Percentiles rank a stretch among this genome's conserved stretches.
Evolutionary conservation across 2,113 vertebrate species (phyloP).

Genomic region (Dromaius novaehollandiae): DNA sequence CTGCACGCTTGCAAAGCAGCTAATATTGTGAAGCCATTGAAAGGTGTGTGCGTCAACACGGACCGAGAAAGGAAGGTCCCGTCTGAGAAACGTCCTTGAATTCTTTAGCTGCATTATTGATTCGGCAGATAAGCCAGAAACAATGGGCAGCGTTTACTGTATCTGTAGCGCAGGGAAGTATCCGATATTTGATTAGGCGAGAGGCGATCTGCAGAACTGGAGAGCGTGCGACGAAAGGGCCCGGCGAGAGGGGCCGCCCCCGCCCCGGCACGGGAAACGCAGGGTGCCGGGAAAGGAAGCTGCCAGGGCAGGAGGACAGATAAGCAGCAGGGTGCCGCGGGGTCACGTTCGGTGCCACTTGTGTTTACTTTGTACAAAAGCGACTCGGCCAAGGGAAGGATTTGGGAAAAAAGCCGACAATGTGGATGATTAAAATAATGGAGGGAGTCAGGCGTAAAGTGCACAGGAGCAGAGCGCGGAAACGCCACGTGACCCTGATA

Average conservation of each 20-base stretch:
- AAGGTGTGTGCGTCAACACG: conserved; percentile 16
- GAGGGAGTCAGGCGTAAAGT: neutral
- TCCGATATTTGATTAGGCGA: neutral
- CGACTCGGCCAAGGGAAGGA: neutral
- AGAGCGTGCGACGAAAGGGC: rapidly evolving
- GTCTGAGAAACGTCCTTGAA: conserved; percentile 62
- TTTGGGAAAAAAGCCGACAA: neutral
- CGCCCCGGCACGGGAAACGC: neutral
- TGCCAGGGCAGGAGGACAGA: neutral
- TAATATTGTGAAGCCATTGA: conserved; percentile 12
- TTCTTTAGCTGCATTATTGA: conserved; percentile 46
- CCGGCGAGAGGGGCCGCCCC: neutral
- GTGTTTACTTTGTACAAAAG: neutral
- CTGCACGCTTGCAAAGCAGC: neutral
- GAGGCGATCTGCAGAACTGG: neutral
- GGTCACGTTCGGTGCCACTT: neutral
- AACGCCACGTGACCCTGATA: neutral
- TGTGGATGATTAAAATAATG: neutral
- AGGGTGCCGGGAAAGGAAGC: conserved; percentile 21
- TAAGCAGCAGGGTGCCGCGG: neutral
- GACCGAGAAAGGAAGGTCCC: conserved; percentile 60
- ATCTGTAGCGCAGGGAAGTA: conserved; percentile 32
- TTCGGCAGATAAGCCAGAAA: conserved; percentile 52
- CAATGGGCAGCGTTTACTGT: conserved; percentile 37
- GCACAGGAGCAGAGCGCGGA: neutral